phyloP scores from a whole-genome alignment of 2,113 vertebrate genomes.

The Anoplopoma fimbria region DNA sequence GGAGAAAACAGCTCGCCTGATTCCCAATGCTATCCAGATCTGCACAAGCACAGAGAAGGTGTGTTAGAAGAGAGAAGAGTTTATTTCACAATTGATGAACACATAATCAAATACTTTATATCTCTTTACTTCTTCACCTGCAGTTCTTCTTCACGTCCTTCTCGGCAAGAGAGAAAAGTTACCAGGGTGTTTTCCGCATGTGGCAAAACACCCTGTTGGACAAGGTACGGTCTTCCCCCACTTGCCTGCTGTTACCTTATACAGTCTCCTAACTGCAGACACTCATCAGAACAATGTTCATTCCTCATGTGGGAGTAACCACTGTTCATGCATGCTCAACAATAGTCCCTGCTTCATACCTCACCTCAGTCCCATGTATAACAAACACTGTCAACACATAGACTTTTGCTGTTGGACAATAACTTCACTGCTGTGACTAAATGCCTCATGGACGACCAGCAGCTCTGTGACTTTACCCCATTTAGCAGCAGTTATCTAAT shows the following conservation, averaged over 20 bases:
- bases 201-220: conserved; percentile 94
- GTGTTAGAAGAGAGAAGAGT: background rate
- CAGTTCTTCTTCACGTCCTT: conserved; percentile 96
- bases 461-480: conserved; percentile 35
- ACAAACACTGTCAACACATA: background rate
- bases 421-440: background rate
- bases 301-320: background rate
- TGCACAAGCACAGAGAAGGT: conserved; percentile 91
- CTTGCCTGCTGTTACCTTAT: background rate
- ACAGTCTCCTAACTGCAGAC: background rate
- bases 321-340: background rate
- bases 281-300: background rate
- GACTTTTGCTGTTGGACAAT: background rate
- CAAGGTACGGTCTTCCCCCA: conserved; percentile 84
- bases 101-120: background rate
- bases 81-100: background rate
- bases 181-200: conserved; percentile 89
- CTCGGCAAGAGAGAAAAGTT: conserved; percentile 93
- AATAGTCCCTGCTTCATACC: background rate
- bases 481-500: conserved; percentile 54
- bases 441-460: background rate
- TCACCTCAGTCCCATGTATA: background rate
- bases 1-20: conserved; percentile 93
- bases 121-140: background rate
- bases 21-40: conserved; percentile 96